Percentiles rank a stretch among this genome's conserved stretches.
Evolutionary conservation across 2,113 vertebrate species (phyloP).

Genomic region (Pongo abelii): DNA sequence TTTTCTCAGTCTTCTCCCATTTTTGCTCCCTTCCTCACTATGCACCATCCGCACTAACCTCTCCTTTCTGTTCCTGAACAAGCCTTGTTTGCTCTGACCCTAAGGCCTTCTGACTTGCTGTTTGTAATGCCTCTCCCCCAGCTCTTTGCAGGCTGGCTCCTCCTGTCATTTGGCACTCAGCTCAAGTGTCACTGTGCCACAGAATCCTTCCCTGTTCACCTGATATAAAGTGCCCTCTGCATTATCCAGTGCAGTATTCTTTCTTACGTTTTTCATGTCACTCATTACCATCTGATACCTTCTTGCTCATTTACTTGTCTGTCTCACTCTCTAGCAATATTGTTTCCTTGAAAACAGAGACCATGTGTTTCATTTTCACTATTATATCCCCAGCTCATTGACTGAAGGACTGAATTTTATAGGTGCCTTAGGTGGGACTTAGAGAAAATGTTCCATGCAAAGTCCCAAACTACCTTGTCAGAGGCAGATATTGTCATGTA

Average conservation of each 20-base stretch:
- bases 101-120: not conserved
- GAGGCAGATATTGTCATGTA: not conserved
- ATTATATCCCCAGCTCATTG: not conserved
- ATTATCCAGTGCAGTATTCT: not conserved
- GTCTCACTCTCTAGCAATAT: not conserved
- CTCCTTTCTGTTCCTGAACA: not conserved
- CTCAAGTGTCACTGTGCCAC: not conserved
- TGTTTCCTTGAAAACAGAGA: not conserved
- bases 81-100: accelerated
- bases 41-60: accelerated
- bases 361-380: not conserved
- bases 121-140: not conserved
- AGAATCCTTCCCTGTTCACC: not conserved
- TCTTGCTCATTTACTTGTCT: not conserved
- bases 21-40: not conserved
- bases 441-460: not conserved
- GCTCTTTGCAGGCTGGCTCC: not conserved
- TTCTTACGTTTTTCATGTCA: not conserved
- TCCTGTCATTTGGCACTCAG: no score
- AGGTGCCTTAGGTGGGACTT: not conserved
- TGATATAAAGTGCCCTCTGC: not conserved
- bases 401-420: not conserved
- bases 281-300: not conserved
- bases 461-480: not conserved
- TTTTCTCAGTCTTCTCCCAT: not conserved